These are phyloP conservation scores for Eubucco bourcierii DNA, from an alignment of 2,113 vertebrate genomes.

Conservation along the genomic window DNA sequence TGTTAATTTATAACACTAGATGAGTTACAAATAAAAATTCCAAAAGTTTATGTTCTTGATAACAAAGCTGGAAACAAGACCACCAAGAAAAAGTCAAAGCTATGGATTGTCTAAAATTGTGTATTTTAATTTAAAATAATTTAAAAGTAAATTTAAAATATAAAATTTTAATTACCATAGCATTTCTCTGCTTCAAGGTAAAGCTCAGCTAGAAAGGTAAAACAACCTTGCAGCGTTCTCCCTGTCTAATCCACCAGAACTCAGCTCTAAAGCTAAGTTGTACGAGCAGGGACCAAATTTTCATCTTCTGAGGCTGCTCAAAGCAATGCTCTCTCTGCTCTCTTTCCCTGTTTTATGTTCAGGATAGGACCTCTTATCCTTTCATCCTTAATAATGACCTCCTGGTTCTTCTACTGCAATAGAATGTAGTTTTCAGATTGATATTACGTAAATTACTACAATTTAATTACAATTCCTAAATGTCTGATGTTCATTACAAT, in stretches of 20 bases:
- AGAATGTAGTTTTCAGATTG: neutral
- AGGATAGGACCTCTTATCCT: neutral
- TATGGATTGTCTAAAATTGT: neutral
- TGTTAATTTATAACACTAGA: neutral
- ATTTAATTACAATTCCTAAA: neutral
- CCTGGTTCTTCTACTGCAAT: neutral
- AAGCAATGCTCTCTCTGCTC: neutral
- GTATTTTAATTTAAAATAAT: too few relatives aligned
- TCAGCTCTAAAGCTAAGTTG: neutral
- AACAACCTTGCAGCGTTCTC: neutral
- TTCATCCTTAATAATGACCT: neutral
- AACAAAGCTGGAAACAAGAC: neutral
- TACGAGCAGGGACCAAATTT: neutral
- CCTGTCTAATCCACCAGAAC: neutral
- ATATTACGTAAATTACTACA: neutral
- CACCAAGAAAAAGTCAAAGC: neutral
- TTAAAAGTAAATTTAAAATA: too few relatives aligned
- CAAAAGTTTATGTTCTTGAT: neutral
- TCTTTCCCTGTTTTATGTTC: neutral
- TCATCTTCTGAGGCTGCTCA: neutral
- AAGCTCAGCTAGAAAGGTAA: neutral
- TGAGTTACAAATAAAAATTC: neutral
- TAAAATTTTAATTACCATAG: neutral
- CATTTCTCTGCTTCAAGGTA: neutral
- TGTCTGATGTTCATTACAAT: neutral